Percentiles rank a stretch among this genome's conserved stretches.
Evolutionary conservation across 2,797 vertebrate genomes (phyloP).

Genomic region (Hippocampus kuda): DNA sequence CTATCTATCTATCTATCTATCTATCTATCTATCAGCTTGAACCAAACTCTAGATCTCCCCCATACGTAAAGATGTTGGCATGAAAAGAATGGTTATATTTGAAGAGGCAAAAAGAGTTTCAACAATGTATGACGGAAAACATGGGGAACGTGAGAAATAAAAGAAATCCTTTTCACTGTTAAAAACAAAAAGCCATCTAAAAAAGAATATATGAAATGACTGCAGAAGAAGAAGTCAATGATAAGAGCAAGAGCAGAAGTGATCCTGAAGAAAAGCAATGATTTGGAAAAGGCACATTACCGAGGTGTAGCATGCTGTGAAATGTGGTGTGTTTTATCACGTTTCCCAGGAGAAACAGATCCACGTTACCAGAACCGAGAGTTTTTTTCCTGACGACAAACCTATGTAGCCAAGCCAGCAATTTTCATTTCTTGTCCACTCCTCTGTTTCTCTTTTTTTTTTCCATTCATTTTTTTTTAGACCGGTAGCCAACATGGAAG

Average conservation of each 20-base stretch:
- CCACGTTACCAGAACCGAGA: conserved; percentile 19
- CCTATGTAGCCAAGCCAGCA: conserved; percentile 29
- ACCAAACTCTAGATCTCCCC: conserved; percentile 40
- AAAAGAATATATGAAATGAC: conserved; percentile 2
- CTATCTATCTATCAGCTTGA: not conserved
- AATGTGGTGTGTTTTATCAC: conserved; percentile 32
- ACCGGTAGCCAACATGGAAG: conserved; percentile 43
- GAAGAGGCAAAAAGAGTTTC: conserved; percentile 4
- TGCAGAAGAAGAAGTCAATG: conserved; percentile 16
- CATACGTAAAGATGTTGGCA: conserved; percentile 31
- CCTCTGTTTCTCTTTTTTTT: not conserved
- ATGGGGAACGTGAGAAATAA: conserved; percentile 24
- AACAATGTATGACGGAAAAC: conserved; percentile 22
- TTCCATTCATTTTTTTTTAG: conserved; percentile 19
- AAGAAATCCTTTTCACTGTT: not conserved
- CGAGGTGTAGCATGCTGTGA: conserved; percentile 28
- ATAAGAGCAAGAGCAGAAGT: conserved; percentile 32
- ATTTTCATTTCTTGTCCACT: conserved; percentile 31
- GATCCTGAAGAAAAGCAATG: conserved; percentile 19
- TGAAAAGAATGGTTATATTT: conserved; percentile 7
- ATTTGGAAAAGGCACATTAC: conserved; percentile 36
- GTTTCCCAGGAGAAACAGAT: conserved; percentile 34
- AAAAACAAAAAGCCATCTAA: not conserved
- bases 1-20: too few species aligned
- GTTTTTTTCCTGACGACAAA: conserved; percentile 21